A percentile compares a stretch with the other conserved stretches of the same genome.
These are phyloP conservation scores for Columbina picui DNA, from an alignment of 2,113 vertebrate species.

Conservation along the genomic window DNA sequence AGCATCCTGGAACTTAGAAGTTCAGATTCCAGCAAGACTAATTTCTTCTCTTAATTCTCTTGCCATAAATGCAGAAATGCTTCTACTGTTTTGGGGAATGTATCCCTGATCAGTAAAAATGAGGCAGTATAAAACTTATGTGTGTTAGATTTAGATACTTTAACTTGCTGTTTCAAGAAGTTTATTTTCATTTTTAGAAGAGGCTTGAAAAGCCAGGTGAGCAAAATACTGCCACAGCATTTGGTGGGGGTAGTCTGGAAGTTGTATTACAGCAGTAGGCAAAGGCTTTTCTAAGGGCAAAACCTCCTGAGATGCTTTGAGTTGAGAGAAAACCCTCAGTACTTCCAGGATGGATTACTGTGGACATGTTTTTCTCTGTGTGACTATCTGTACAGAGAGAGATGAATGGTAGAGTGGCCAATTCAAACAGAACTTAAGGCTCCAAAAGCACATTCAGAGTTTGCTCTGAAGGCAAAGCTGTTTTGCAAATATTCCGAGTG, in stretches of 20 bases:
- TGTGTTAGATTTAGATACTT: not conserved
- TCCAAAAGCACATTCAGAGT: not conserved
- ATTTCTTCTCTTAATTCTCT: not conserved
- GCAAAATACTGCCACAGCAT: not conserved
- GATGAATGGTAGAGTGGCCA: not conserved
- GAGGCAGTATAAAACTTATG: not conserved
- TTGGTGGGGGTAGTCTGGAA: not conserved
- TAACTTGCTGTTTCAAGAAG: not conserved
- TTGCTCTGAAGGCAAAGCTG: not conserved
- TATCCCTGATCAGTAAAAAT: not conserved
- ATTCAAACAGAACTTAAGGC: not conserved
- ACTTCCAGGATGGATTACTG: not conserved
- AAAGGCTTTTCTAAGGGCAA: not conserved
- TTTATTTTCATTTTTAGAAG: not conserved
- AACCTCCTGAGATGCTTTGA: not conserved
- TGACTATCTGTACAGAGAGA: not conserved
- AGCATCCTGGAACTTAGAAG: not conserved
- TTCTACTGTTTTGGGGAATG: not conserved
- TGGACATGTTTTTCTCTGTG: not conserved
- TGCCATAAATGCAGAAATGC: not conserved
- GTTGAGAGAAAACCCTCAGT: not conserved
- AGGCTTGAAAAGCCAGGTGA: not conserved
- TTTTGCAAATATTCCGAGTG: not conserved
- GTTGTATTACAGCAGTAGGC: not conserved
- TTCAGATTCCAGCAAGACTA: not conserved